Percentiles rank a stretch among this genome's conserved stretches.
phyloP scores from a whole-genome alignment of 2,888 invertebrate genomes.

The Yponomeuta cagnagella region DNA sequence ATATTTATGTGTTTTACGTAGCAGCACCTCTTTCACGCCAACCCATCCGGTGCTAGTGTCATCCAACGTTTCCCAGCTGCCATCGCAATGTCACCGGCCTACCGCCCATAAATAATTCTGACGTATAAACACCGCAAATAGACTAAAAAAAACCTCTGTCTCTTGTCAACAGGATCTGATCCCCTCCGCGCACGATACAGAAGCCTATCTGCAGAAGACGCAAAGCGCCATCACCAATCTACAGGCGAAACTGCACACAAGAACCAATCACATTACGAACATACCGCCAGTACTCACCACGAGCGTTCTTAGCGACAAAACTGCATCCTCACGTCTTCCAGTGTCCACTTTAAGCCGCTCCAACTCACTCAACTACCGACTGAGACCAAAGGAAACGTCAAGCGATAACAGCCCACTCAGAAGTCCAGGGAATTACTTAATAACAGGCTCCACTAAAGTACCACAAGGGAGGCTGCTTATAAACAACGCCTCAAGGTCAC shows the following conservation, averaged over 20 bases:
- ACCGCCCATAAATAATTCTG: too few species aligned
- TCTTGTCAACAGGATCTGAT: slow-evolving; percentile 66
- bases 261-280: slow-evolving; percentile 43
- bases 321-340: slow-evolving; percentile 60
- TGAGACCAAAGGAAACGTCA: slow-evolving; percentile 55
- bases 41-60: too few species aligned
- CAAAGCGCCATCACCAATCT: slow-evolving; percentile 78
- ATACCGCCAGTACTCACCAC: slow-evolving; percentile 59
- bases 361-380: slow-evolving; percentile 66
- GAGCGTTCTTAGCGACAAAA: slow-evolving; percentile 63
- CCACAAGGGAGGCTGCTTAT: slow-evolving; percentile 51
- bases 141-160: slow-evolving; percentile 1
- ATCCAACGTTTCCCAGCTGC: too few species aligned
- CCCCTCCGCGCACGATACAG: slow-evolving; percentile 66
- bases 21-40: too few species aligned
- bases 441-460: slow-evolving; percentile 59
- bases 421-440: slow-evolving; percentile 38
- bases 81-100: too few species aligned
- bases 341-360: slow-evolving; percentile 64
- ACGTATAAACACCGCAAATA: not conserved
- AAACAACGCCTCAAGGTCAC: slow-evolving; percentile 55
- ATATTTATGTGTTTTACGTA: too few species aligned
- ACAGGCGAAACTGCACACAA: slow-evolving; percentile 72
- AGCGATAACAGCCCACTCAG: slow-evolving; percentile 59
- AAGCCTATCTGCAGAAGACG: slow-evolving; percentile 75